Base-by-base conservation (phyloP, 1,140 invertebrate genomes). In the Steinernema feltiae region DNA sequence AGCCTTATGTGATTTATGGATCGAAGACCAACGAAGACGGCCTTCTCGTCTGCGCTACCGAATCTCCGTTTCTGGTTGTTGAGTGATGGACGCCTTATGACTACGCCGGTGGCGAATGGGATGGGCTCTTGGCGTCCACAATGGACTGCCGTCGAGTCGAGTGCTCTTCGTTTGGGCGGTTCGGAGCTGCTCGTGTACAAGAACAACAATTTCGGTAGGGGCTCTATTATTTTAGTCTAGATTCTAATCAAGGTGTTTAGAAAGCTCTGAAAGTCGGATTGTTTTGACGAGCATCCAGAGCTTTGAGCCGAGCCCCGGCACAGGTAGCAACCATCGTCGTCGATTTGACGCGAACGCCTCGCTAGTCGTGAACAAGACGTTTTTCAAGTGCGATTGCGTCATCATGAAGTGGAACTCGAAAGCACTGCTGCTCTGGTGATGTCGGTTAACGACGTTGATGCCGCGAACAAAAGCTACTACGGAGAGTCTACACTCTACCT, bases 401-500 rank as follows among this genome's bases (percentile, higher is more conserved):
- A 46, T 48, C 1, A 72, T 85, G 41, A 78, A 69, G 12, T 86
- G 84, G 84, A 86, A 86, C 72, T 72, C 35, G 30, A 84, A 85
- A 53, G 77, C 27, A 75, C 76, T 24, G 53, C 70, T 27, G 32
- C 79, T 24, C 35, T 85, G 24, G 80, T 80, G 29, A 76, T 78
- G 15, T 77, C 83, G 3, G 74, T 72, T n/a, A 78, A 79, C 30
- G 95, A 98, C 85, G 92, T 96, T 77, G 94, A 97, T 83, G 93
- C 93, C 88, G 93, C 92, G 72, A 93, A 94, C 70, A 91, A 92
- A 75, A 97, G 94, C 0, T 99, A 99, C 87, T 99, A 99, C 88
- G 97, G 97, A 32, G 95, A 96, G 87, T 93, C 96, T 87, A 91
- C 91, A 2, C 88, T 98, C 2, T 95, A 92, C 87, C 89, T 96